Evolutionary conservation across 2,888 invertebrate species (phyloP), one percentile per base, ranked within the genome.

Genomic region (Caenorhabditis parvicauda): DNA sequence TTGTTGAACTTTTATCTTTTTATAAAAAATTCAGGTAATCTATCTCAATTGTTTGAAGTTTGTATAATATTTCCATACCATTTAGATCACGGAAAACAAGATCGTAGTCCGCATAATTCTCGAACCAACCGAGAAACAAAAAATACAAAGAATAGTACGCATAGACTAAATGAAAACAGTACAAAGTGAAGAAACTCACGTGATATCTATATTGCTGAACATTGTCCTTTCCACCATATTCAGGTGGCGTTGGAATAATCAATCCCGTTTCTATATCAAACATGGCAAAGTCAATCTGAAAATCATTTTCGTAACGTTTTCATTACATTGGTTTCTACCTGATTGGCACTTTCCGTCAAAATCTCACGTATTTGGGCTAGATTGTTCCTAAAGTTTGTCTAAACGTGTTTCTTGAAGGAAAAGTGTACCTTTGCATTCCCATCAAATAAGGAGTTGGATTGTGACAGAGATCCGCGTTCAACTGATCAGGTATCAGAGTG

Each of bases 401-500:
- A 24, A 44, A 21, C 5, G 47, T 19, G 7, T 24, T 22, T 22
- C 21, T 22, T 19, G 6, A 44, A 44, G 25, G 6, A 9, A 14
- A 12, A 41, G 9, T 21, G 7, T 17, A 60, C 60, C 60, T 45
- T n/a, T 60, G 29, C 9, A 64, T 54, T 1, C 64, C 64, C 47
- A 64, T 51, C 14, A 64, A 38, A 42, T 60, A 64, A 9, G 64
- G 61, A 5, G 72, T 70, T 9, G 75, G 75, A 35, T 69, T 73
- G 52, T 67, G 64, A 42, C 66, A 65, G 4, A 73, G 54, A n/a
- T 73, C 72, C 27, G 57, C n/a, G n/a, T n/a, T 38, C 37, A 73
- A 64, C 5, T 67, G 64, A 43, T 75, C 75, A 5, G 76, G 76
- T 7, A 76, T 54, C n/a, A 70, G 54, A 7, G 75, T 74, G 22